Evolutionary conservation across 2,888 invertebrate species (phyloP).

Genomic region (Anodontia alba): DNA sequence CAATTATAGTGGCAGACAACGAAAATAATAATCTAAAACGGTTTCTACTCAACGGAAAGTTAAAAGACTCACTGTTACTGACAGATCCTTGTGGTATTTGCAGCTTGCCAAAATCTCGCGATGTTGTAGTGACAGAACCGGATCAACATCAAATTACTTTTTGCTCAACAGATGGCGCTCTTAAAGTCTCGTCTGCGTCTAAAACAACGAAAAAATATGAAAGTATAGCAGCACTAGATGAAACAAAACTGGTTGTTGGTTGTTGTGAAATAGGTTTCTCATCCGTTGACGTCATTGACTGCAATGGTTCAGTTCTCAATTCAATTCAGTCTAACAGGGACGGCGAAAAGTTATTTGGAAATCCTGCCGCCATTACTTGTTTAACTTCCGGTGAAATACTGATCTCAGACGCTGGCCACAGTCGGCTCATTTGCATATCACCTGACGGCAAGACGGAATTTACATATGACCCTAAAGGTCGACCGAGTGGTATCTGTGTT

Average conservation of each 20-base stretch:
- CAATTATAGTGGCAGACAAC: constrained; percentile 62
- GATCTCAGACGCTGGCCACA: constrained; percentile 62
- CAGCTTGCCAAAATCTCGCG: constrained; percentile 41
- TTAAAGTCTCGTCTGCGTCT: constrained; percentile 52
- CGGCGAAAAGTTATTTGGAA: constrained; percentile 51
- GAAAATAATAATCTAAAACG: constrained; percentile 65
- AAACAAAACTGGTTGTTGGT: constrained; percentile 57
- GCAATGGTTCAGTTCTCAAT: constrained; percentile 55
- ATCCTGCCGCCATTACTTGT: constrained; percentile 62
- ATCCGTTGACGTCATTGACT: constrained; percentile 62
- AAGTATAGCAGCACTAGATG: constrained; percentile 57
- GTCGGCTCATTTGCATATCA: constrained; percentile 55
- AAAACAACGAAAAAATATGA: constrained; percentile 64
- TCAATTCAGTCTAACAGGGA: constrained; percentile 46
- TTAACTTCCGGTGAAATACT: constrained; percentile 53
- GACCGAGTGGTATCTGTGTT: constrained; percentile 63
- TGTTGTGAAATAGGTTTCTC: constrained; percentile 61
- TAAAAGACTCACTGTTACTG: constrained; percentile 50
- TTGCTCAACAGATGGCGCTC: constrained; percentile 49
- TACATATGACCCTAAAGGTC: constrained; percentile 51
- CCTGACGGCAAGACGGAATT: constrained; percentile 50
- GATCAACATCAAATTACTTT: constrained; percentile 56
- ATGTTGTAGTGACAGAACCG: constrained; percentile 65
- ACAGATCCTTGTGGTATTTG: constrained; percentile 66
- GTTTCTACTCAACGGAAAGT: constrained; percentile 48